phyloP scores from a whole-genome alignment of 2,888 invertebrate genomes.

The Folsomia candida region DNA sequence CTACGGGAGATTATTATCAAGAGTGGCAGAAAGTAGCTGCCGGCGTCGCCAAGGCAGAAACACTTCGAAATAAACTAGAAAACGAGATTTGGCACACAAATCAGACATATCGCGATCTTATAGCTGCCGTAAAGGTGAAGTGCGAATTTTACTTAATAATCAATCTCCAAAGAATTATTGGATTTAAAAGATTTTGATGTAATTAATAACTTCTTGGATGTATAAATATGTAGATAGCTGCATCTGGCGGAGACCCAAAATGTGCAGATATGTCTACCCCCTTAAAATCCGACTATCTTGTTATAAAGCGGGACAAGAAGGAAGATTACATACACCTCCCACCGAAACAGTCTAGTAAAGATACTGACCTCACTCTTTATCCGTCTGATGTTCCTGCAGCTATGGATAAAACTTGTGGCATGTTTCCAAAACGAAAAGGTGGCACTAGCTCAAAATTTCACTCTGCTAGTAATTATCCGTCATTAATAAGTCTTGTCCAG shows the following conservation, averaged over 20 bases:
- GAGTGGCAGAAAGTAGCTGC: no score
- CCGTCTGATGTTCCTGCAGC: neutral
- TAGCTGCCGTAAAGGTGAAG: no score
- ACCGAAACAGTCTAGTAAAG: neutral
- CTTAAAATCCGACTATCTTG: slow-evolving; percentile 8
- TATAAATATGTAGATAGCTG: no score
- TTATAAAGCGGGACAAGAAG: neutral
- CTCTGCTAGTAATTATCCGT: neutral
- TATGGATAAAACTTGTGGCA: slow-evolving; percentile 15
- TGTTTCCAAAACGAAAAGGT: slow-evolving; percentile 13
- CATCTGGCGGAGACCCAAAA: slow-evolving; percentile 3
- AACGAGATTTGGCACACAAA: no score
- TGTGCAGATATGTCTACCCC: neutral
- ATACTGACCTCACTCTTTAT: neutral
- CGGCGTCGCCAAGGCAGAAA: no score
- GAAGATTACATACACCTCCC: neutral
- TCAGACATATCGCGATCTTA: no score
- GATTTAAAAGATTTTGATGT: no score
- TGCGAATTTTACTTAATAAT: no score
- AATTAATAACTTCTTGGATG: no score
- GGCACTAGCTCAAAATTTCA: neutral
- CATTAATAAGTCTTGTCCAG: slow-evolving; percentile 4
- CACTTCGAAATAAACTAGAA: no score
- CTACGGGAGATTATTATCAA: no score
- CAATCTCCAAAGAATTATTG: no score